These are phyloP conservation scores for Gymnothorax reevesii DNA, from an alignment of 2,797 vertebrate genomes.

Conservation along the genomic window DNA sequence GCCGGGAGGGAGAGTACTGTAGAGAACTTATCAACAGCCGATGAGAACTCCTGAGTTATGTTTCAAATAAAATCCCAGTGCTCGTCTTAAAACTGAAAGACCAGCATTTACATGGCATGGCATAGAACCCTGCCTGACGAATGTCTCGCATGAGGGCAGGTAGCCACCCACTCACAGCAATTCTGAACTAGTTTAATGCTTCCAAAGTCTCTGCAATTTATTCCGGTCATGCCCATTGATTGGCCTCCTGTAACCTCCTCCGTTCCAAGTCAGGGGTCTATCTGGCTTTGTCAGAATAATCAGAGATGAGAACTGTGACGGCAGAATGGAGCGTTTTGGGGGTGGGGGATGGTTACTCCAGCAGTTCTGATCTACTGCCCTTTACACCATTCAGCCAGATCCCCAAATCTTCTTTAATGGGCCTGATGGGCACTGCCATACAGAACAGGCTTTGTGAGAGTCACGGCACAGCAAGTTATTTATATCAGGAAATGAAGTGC, in stretches of 20 bases:
- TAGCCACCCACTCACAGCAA: constrained; percentile 35
- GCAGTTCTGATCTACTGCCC: constrained; percentile 59
- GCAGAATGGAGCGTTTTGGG: constrained; percentile 26
- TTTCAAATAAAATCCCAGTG: constrained; percentile 38
- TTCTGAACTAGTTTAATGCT: constrained; percentile 44
- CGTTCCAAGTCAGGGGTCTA: constrained; percentile 2
- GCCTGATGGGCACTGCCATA: constrained; percentile 49
- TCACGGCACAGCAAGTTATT: constrained; percentile 60
- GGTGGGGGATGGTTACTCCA: constrained; percentile 39
- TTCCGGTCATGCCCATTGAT: constrained; percentile 48
- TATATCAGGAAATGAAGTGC: constrained; percentile 57
- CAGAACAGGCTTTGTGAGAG: constrained; percentile 70
- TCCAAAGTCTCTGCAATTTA: constrained; percentile 45
- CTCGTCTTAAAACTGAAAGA: constrained; percentile 32
- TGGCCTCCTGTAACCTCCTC: constrained; percentile 38
- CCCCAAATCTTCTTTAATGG: constrained; percentile 44
- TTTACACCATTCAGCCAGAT: constrained; percentile 47
- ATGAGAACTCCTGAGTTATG: constrained; percentile 43
- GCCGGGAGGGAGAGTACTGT: constrained; percentile 21
- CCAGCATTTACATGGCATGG: constrained; percentile 19
- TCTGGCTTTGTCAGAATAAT: not conserved
- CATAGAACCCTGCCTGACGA: constrained; percentile 18
- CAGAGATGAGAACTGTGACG: constrained; percentile 1
- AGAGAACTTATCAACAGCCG: constrained; percentile 43
- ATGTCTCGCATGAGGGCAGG: constrained; percentile 19